A percentile compares a stretch with the other conserved stretches of the same genome.
These are phyloP conservation scores for Tetramorium parvispinum DNA, from an alignment of 1,140 invertebrate species.

Conservation along the genomic window DNA sequence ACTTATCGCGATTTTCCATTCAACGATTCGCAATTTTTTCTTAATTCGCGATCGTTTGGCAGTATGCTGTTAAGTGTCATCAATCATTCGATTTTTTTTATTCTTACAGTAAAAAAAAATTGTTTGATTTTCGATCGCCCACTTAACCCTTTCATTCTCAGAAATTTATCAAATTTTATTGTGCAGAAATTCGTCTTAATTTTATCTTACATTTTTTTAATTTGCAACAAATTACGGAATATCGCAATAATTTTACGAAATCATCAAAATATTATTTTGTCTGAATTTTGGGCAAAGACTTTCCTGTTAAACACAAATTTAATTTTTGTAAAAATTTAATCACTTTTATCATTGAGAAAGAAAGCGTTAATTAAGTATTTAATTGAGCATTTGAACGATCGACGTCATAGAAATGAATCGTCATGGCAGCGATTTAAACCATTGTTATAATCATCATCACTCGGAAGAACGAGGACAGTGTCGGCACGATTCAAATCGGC, in stretches of 20 bases:
- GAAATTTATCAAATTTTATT: background rate
- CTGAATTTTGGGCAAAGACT: background rate
- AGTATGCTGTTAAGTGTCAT: slow-evolving; percentile 61
- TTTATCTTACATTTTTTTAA: background rate
- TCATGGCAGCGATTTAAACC: slow-evolving; percentile 52
- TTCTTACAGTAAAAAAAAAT: slow-evolving; percentile 45
- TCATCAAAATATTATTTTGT: background rate
- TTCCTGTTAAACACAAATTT: background rate
- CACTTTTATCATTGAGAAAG: background rate
- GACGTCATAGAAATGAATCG: slow-evolving; percentile 41
- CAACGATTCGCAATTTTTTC: slow-evolving; percentile 24
- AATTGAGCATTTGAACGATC: slow-evolving; percentile 57
- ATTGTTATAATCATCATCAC: slow-evolving; percentile 35
- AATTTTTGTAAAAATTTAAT: background rate
- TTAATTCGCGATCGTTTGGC: slow-evolving; percentile 53
- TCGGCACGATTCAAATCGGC: slow-evolving; percentile 46
- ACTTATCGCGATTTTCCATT: slow-evolving; percentile 36
- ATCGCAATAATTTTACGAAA: slow-evolving; percentile 5
- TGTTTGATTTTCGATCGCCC: slow-evolving; percentile 24
- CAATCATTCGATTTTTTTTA: slow-evolving; percentile 8
- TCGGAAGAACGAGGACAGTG: slow-evolving; percentile 55
- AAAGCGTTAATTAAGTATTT: slow-evolving; percentile 47
- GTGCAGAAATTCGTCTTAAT: background rate
- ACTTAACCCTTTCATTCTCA: slow-evolving; percentile 29
- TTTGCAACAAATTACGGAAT: slow-evolving; percentile 2